Evolutionary conservation across 2,797 vertebrate genomes (phyloP).

Genomic region (Etheostoma nigrum): DNA sequence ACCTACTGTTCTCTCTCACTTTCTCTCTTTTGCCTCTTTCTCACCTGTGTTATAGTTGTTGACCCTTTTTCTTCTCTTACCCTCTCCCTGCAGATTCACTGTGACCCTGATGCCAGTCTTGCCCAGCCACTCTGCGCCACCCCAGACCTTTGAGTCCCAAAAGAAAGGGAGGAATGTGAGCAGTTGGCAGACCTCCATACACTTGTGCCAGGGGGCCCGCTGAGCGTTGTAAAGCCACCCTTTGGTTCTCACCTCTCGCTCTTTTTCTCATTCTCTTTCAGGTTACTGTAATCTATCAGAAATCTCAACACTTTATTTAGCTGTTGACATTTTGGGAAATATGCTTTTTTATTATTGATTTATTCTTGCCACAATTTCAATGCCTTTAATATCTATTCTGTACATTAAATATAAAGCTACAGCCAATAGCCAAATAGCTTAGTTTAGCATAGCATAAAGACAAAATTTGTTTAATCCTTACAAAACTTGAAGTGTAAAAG

Average conservation of each 20-base stretch:
- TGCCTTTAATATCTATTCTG: background rate
- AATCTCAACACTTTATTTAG: background rate
- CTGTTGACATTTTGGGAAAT: background rate
- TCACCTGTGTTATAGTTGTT: constrained; percentile 44
- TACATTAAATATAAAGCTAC: no score
- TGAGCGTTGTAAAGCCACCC: constrained; percentile 54
- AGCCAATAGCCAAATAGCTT: background rate
- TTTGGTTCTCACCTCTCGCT: constrained; percentile 61
- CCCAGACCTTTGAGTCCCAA: constrained; percentile 48
- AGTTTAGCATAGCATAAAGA: background rate
- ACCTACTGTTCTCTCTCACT: constrained; percentile 27
- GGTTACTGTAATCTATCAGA: constrained; percentile 20
- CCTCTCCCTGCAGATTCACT: constrained; percentile 36
- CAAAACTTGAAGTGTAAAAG: background rate
- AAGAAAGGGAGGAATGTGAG: constrained; percentile 84
- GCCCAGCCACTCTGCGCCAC: constrained; percentile 51
- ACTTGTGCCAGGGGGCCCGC: constrained; percentile 66
- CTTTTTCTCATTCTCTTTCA: constrained; percentile 20
- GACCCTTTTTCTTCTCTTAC: constrained; percentile 15
- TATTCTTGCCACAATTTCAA: background rate
- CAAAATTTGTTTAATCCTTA: no score
- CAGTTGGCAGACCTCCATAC: constrained; percentile 80
- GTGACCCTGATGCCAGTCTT: constrained; percentile 58
- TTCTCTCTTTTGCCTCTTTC: constrained; percentile 12
- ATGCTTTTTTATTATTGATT: background rate